These are phyloP conservation scores for Hirundo rustica DNA, from an alignment of 2,797 vertebrate species.

Conservation along the genomic window DNA sequence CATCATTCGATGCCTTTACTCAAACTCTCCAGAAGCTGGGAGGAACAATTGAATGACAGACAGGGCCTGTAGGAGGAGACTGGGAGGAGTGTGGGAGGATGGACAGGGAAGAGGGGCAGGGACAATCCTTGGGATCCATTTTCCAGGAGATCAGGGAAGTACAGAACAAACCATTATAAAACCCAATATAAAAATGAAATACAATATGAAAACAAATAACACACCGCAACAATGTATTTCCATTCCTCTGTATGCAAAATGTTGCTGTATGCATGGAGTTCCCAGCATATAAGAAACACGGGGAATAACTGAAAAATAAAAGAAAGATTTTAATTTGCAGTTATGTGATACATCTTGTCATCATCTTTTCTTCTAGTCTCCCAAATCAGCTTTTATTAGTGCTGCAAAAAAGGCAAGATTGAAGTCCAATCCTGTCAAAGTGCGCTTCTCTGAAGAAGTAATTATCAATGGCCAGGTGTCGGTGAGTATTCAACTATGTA, in stretches of 20 bases:
- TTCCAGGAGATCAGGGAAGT: too few species aligned
- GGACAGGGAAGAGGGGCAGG: too few species aligned
- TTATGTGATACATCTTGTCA: conserved; percentile 22
- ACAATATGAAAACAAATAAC: too few species aligned
- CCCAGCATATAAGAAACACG: not conserved
- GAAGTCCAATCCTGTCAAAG: conserved; percentile 99
- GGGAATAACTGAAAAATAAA: not conserved
- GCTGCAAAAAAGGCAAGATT: conserved; percentile 99
- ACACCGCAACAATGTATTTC: not conserved
- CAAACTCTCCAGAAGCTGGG: too few species aligned
- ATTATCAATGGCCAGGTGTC: conserved; percentile 98
- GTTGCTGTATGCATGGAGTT: not conserved
- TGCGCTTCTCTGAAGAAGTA: conserved; percentile 97
- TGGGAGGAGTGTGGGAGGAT: too few species aligned
- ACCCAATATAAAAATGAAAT: too few species aligned
- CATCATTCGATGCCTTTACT: too few species aligned
- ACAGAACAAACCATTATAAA: too few species aligned
- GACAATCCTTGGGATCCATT: too few species aligned
- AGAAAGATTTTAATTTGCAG: not conserved
- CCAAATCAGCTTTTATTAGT: conserved; percentile 99
- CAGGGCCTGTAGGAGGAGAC: too few species aligned
- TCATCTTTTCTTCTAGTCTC: conserved; percentile 83
- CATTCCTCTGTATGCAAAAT: not conserved
- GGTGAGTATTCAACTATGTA: conserved; percentile 81
- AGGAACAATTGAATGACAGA: too few species aligned